Conservation (phyloP, 2,888 invertebrate genomes). For the Sipha maydis region DNA sequence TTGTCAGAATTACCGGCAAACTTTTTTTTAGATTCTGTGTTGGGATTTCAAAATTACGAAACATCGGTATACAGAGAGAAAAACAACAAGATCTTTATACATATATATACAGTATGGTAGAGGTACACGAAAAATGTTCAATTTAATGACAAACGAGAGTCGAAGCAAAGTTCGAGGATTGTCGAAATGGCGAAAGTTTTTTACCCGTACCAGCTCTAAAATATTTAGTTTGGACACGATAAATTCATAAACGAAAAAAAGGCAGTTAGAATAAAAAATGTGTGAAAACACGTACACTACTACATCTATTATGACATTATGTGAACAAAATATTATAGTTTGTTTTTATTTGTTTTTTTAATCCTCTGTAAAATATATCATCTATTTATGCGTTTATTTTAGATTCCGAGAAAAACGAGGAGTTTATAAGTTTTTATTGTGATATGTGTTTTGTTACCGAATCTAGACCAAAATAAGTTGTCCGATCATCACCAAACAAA, state of each 20-base stretch:
- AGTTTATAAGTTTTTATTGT: no score
- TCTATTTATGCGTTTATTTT: background rate
- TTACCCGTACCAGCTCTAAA: conserved; percentile 17
- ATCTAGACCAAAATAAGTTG: no score
- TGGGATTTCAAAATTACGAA: conserved; percentile 57
- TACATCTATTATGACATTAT: conserved; percentile 3
- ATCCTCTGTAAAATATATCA: background rate
- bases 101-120: background rate
- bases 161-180: conserved; percentile 51
- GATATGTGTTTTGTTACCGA: no score
- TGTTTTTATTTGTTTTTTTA: background rate
- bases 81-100: conserved; percentile 38
- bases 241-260: conserved; percentile 39
- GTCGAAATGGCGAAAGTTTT: conserved; percentile 58
- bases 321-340: background rate
- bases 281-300: conserved; percentile 26
- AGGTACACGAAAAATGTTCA: conserved; percentile 54
- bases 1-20: conserved; percentile 53
- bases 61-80: conserved; percentile 51
- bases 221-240: conserved; percentile 54
- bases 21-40: conserved; percentile 31
- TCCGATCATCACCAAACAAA: no score
- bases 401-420: background rate
- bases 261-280: conserved; percentile 7
- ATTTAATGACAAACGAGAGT: conserved; percentile 58